A percentile compares a stretch with the other conserved stretches of the same genome.
Conservation (phyloP, 2,113 vertebrate species). For the Antechinus stuartii region DNA sequence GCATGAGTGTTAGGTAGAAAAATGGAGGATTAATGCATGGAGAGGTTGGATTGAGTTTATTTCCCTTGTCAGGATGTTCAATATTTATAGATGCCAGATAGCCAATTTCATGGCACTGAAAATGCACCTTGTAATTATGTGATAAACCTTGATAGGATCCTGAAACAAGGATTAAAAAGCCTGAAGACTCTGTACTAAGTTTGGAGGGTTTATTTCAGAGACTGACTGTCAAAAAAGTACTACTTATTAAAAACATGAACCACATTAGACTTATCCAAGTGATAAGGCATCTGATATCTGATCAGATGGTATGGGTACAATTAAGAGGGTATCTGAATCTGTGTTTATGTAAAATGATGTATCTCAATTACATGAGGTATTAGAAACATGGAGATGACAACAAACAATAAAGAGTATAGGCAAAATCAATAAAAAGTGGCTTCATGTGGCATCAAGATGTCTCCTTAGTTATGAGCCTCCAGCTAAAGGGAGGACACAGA, state of each 20-base stretch:
- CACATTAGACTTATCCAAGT: not conserved
- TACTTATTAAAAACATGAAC: not conserved
- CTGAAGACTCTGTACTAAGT: not conserved
- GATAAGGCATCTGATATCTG: not conserved
- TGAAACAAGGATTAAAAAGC: not conserved
- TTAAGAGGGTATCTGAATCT: not conserved
- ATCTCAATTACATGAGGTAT: not conserved
- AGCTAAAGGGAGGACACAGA: not conserved
- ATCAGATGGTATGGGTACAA: not conserved
- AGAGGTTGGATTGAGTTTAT: not conserved
- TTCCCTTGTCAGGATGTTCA: not conserved
- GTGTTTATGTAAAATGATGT: not conserved
- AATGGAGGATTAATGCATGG: not conserved
- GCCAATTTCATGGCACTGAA: not conserved
- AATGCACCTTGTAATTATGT: not conserved
- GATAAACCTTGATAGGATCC: not conserved
- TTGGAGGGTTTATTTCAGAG: not conserved
- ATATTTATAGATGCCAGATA: not conserved
- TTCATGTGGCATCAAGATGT: not conserved
- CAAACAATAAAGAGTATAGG: not conserved
- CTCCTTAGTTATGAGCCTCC: not conserved
- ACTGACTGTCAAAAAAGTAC: not conserved
- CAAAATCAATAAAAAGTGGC: not conserved
- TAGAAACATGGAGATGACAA: not conserved
- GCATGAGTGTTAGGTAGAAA: not conserved